Evolutionary conservation across 2,888 invertebrate species (phyloP), one percentile per base, ranked within the genome.

Genomic region (Conomelus anceps): DNA sequence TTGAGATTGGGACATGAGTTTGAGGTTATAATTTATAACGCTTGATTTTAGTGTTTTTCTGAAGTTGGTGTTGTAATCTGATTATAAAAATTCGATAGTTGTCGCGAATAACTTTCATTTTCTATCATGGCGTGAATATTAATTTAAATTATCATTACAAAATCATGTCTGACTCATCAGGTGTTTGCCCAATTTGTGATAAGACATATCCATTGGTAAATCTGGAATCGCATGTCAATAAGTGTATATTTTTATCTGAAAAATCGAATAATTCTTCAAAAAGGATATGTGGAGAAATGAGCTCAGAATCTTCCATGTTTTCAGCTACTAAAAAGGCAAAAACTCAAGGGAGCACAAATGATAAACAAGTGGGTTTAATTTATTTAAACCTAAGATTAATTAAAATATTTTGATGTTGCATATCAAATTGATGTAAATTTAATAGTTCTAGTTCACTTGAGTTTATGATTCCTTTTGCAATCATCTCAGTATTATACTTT

Each of bases 191-290:
- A 0, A 94, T 97, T 89, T 97, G 96, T 92, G 93, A 93, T 89
- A 95, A 95, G 92, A 92, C 92, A 24, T 96, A 95, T 93, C 91
- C 94, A 23, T 92, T 93, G 88, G 91, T 92, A 22, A 91, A 94
- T 29, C 95, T 96, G 89, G 95, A 96, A 93, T 93, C 93, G 90
- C 96, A 97, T 92, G 96, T 94, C 0, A 95, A 96, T 92, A 96
- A 94, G 92, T 97, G 96, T 93, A 94, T 96, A 91, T 96, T 96
- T 93, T 93, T 96, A 34, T 96, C 95, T 92, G 91, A 92, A 89
- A 63, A 84, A 84, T 22, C 63, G 86, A 86, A 87, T 84, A n/a
- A 84, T 9, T 29, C 85, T 9, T 90, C 89, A 9, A 90, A 89
- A 86, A 89, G 87, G n/a, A 90, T 89, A 22, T 88, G 89, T 23